A percentile compares a stretch with the other conserved stretches of the same genome.
Conservation (phyloP, 2,888 invertebrate species). For the Xanthia togata region DNA sequence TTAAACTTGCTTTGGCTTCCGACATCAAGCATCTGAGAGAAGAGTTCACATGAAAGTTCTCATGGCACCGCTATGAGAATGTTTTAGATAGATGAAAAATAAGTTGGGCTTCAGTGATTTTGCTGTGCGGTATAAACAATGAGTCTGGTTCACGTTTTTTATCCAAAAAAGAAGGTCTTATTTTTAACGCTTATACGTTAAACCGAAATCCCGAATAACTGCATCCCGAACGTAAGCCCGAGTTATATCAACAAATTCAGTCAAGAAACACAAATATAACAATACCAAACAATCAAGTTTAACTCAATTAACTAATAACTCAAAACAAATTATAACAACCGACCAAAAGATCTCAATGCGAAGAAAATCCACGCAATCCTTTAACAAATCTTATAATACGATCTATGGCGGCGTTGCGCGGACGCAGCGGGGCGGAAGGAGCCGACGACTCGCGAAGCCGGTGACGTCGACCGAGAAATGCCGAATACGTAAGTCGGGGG, state of each 20-base stretch:
- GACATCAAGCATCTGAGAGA: not conserved
- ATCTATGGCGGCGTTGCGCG: constrained; percentile 72
- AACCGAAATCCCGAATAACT: not conserved
- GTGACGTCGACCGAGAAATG: constrained; percentile 77
- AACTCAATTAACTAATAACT: constrained; percentile 41
- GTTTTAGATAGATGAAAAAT: not conserved
- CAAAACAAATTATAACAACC: constrained; percentile 58
- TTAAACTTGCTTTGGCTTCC: constrained; percentile 11
- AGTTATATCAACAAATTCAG: not conserved
- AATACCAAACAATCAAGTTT: constrained; percentile 13
- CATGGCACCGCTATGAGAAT: not conserved
- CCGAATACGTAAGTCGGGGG: constrained; percentile 74
- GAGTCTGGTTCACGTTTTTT: not conserved
- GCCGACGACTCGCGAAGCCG: constrained; percentile 74
- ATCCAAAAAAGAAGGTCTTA: not conserved
- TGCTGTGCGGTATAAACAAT: not conserved
- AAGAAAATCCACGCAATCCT: constrained; percentile 74
- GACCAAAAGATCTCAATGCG: constrained; percentile 58
- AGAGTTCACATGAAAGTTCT: not conserved
- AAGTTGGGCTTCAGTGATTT: not conserved
- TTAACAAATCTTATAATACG: constrained; percentile 80
- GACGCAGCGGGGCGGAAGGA: constrained; percentile 72
- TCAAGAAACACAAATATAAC: not conserved
- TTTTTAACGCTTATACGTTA: not conserved
- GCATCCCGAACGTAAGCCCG: not conserved